phyloP scores from a whole-genome alignment of 2,797 vertebrate genomes.

The Pampus argenteus region DNA sequence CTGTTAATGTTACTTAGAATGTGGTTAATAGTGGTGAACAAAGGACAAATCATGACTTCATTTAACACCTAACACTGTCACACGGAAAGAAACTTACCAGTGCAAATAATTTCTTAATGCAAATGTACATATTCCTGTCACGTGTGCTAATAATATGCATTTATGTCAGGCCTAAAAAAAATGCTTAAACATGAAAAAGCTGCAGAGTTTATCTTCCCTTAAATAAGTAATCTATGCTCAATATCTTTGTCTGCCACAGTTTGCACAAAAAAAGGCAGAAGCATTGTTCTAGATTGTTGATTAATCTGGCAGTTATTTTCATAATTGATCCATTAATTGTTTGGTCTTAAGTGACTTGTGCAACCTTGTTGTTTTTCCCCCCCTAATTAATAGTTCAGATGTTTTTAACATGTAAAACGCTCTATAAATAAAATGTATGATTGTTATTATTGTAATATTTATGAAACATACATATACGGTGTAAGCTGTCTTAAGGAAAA shows the following conservation, averaged over 20 bases:
- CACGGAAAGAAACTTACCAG: not conserved
- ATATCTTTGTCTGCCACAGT: not conserved
- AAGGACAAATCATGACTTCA: not conserved
- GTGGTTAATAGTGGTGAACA: not conserved
- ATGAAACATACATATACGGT: too few relatives aligned
- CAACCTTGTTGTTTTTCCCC: too few relatives aligned
- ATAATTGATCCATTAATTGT: too few relatives aligned
- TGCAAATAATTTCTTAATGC: not conserved
- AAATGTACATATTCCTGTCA: not conserved
- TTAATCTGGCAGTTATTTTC: too few relatives aligned
- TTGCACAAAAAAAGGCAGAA: not conserved
- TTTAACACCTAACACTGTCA: slow-evolving; percentile 12
- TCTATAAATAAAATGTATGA: too few relatives aligned
- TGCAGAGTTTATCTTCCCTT: not conserved
- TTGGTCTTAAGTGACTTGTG: too few relatives aligned
- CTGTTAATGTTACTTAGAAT: not conserved
- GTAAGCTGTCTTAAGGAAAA: too few relatives aligned
- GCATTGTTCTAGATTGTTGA: too few relatives aligned
- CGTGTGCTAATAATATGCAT: not conserved
- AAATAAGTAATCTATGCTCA: not conserved
- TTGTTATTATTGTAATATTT: too few relatives aligned
- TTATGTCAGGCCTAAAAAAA: not conserved
- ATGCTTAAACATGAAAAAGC: not conserved
- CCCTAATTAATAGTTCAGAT: too few relatives aligned
- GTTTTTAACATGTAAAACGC: not conserved